Evolutionary conservation across 2,888 invertebrate species (phyloP).

Genomic region (Hymenopus coronatus): DNA sequence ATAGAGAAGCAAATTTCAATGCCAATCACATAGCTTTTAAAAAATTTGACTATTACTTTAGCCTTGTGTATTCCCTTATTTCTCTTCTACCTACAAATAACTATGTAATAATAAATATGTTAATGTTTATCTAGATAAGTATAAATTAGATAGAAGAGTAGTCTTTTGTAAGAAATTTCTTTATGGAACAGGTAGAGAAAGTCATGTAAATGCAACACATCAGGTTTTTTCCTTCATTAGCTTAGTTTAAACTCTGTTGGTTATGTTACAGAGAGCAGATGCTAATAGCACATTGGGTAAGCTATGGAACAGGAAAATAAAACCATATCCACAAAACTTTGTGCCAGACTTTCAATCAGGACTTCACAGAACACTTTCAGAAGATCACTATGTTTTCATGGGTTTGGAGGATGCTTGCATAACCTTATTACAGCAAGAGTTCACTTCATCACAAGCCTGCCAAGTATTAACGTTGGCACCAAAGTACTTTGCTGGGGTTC

Average conservation of each 20-base stretch:
- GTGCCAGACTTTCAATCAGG: background rate
- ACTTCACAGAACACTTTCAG: background rate
- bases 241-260: background rate
- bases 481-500: background rate
- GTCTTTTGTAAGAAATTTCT: too few relatives aligned
- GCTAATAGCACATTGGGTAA: background rate
- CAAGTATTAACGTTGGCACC: background rate
- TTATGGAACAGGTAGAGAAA: too few relatives aligned
- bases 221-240: background rate
- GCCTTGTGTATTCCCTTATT: too few relatives aligned
- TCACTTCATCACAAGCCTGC: conserved; percentile 7
- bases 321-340: background rate
- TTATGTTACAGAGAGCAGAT: background rate
- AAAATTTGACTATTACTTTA: too few relatives aligned
- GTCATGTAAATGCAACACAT: too few relatives aligned
- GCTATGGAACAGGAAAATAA: background rate
- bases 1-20: too few relatives aligned
- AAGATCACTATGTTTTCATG: conserved; percentile 15
- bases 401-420: conserved; percentile 14
- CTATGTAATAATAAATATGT: too few relatives aligned
- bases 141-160: too few relatives aligned
- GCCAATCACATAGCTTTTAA: too few relatives aligned
- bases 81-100: too few relatives aligned
- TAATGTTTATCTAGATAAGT: too few relatives aligned
- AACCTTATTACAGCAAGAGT: background rate